Evolutionary conservation across 2,113 vertebrate species (phyloP).

Genomic region (Erythrolamprus reginae): DNA sequence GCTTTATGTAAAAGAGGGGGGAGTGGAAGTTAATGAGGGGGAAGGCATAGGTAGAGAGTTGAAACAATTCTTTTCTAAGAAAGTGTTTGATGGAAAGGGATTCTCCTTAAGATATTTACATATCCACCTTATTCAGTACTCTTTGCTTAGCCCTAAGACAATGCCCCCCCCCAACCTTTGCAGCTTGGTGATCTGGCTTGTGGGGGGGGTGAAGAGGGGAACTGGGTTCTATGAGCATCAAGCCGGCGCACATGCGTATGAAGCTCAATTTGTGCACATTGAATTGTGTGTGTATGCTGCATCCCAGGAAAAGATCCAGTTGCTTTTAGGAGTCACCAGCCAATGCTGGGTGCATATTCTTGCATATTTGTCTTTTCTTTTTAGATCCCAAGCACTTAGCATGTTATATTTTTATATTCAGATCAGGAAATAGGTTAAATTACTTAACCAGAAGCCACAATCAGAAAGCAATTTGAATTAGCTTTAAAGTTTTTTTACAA

Average conservation of each 20-base stretch:
- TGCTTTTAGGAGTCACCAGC: background rate
- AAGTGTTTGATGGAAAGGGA: background rate
- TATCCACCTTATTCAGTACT: background rate
- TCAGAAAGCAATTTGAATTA: background rate
- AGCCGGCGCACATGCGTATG: fast-evolving
- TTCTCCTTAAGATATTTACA: background rate
- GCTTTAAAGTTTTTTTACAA: background rate
- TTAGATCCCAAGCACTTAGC: background rate
- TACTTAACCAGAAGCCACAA: background rate
- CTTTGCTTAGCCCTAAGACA: background rate
- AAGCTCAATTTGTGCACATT: background rate
- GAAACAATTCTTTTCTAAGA: background rate
- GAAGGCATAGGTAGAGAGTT: background rate
- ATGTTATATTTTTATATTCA: background rate
- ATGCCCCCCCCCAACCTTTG: background rate
- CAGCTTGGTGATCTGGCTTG: background rate
- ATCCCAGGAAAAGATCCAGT: background rate
- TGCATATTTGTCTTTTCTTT: background rate
- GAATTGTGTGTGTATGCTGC: background rate
- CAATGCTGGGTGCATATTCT: background rate
- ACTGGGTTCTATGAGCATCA: fast-evolving
- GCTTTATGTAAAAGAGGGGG: background rate
- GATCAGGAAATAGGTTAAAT: background rate
- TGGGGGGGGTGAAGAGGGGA: background rate
- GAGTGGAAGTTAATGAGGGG: background rate